phyloP scores from a whole-genome alignment of 2,797 vertebrate genomes.

The Spatula clypeata region DNA sequence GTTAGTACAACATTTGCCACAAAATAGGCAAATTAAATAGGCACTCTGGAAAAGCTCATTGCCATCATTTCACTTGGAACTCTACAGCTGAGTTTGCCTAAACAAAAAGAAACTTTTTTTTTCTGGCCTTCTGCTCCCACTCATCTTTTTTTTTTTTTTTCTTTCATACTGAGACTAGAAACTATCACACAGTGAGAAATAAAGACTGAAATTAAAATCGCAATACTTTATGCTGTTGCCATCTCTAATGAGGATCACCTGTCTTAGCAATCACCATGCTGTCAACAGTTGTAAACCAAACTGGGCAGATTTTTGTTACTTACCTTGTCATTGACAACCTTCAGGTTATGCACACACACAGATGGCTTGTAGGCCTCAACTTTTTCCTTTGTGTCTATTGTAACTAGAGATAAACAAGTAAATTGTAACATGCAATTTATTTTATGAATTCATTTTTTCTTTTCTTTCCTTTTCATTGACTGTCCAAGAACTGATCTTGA shows the following conservation, averaged over 20 bases:
- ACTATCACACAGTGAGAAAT: background rate
- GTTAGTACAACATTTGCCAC: background rate
- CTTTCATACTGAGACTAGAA: background rate
- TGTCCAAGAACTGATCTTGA: background rate
- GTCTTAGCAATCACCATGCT: conserved; percentile 13
- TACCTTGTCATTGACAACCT: conserved; percentile 30
- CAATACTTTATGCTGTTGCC: conserved; percentile 45
- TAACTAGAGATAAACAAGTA: conserved; percentile 7
- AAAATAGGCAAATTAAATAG: background rate
- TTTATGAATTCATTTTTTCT: background rate
- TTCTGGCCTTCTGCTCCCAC: background rate
- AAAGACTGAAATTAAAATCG: background rate
- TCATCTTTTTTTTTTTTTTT: background rate
- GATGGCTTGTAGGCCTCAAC: conserved; percentile 6
- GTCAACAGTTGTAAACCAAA: conserved; percentile 58
- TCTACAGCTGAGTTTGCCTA: background rate
- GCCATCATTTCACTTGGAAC: background rate
- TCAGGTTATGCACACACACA: conserved; percentile 23
- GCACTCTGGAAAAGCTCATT: background rate
- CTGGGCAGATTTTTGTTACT: conserved; percentile 48
- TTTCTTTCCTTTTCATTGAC: background rate
- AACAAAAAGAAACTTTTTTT: background rate
- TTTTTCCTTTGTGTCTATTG: conserved; percentile 15
- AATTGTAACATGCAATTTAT: background rate
- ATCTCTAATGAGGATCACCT: conserved; percentile 61